A percentile compares a stretch with the other conserved stretches of the same genome.
phyloP scores from a whole-genome alignment of 2,888 invertebrate genomes.

The Actias luna region DNA sequence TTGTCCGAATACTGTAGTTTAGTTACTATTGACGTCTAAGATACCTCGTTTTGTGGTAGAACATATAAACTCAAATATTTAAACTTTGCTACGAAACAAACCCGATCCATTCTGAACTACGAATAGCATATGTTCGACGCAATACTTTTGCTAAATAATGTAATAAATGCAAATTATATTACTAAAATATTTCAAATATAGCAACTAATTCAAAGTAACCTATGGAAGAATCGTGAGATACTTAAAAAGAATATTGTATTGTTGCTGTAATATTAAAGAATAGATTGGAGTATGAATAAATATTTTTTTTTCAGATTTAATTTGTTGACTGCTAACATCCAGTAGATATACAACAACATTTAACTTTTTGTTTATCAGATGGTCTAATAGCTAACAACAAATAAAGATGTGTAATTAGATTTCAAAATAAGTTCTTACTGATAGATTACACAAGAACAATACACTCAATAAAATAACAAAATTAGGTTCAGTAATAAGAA shows the following conservation, averaged over 20 bases:
- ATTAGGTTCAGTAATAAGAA: no score
- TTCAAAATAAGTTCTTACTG: no score
- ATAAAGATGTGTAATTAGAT: no score
- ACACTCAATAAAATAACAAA: no score
- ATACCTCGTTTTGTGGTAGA: slow-evolving; percentile 20
- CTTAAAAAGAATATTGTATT: neutral
- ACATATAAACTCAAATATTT: slow-evolving; percentile 19
- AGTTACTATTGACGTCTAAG: slow-evolving; percentile 22
- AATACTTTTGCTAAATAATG: no score
- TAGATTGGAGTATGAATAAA: neutral
- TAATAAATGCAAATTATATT: no score
- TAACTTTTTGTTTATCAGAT: no score
- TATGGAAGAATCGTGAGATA: neutral
- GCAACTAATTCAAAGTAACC: neutral
- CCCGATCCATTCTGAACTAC: neutral
- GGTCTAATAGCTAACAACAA: no score
- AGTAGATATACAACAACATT: no score
- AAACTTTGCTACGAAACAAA: neutral
- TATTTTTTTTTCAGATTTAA: neutral
- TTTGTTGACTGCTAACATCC: neutral
- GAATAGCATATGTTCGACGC: neutral
- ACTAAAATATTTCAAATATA: no score
- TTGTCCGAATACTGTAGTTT: slow-evolving; percentile 19
- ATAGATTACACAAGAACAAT: no score
- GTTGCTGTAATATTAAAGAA: neutral